These are phyloP conservation scores for Sitodiplosis mosellana DNA, from an alignment of 1,140 invertebrate genomes.

Conservation along the genomic window DNA sequence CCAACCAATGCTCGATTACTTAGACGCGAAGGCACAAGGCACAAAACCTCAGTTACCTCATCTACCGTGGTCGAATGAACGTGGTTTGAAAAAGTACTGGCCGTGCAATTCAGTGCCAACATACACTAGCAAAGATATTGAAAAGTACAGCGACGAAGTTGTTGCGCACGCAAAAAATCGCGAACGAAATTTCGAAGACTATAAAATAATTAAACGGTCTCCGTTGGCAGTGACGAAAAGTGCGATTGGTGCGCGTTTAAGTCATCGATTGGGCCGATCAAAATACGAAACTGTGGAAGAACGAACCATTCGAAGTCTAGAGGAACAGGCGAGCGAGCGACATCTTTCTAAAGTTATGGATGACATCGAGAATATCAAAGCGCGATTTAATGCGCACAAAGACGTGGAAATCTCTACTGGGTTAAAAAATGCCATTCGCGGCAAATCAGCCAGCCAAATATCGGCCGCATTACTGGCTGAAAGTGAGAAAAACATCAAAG, in stretches of 20 bases:
- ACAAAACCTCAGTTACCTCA: constrained; percentile 32
- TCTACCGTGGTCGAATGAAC: constrained; percentile 54
- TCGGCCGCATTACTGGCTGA: constrained; percentile 41
- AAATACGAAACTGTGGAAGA: constrained; percentile 32
- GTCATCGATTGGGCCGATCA: constrained; percentile 32
- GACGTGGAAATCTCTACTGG: constrained; percentile 31
- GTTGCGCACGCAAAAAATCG: not conserved
- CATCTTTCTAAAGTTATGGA: constrained; percentile 25
- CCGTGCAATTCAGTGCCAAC: constrained; percentile 32
- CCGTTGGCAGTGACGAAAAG: constrained; percentile 46
- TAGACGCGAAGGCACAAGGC: constrained; percentile 36
- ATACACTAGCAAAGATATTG: constrained; percentile 41
- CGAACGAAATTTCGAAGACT: not conserved
- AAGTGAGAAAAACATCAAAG: constrained; percentile 35
- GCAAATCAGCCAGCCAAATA: constrained; percentile 54
- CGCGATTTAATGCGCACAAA: constrained; percentile 20
- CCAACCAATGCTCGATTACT: constrained; percentile 67
- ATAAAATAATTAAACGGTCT: constrained; percentile 22
- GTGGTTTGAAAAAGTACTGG: constrained; percentile 36
- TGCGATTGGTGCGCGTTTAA: constrained; percentile 40
- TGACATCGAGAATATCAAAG: constrained; percentile 25
- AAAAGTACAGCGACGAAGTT: not conserved
- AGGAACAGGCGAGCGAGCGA: constrained; percentile 28
- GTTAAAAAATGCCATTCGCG: constrained; percentile 35
- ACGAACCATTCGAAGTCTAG: constrained; percentile 29